Evolutionary conservation across 2,797 vertebrate species (phyloP), one percentile per base, ranked within the genome.

Genomic region (Sitta carolinensis): DNA sequence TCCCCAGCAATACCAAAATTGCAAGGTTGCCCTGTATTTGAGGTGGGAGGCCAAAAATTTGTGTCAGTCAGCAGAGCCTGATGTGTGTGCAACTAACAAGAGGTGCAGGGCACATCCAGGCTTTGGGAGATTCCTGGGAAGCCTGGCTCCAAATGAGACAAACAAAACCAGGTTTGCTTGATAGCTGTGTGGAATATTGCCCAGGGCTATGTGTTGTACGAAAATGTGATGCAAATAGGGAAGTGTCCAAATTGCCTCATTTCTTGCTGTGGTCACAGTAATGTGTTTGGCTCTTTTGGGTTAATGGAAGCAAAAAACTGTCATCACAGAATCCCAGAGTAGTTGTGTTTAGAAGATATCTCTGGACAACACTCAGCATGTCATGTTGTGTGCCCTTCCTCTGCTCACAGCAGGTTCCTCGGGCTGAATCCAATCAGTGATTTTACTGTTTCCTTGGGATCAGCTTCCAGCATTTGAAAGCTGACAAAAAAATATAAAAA

Each of bases 381-480:
- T 57, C 16, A 11, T 22, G 25, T 29, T 69, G 32, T 57, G 32
- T 54, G 23, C 38, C 42, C 26, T 69, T 27, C 13, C 22, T 73
- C 48, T 77, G 68, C 61, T 74, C 40, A 36, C 47, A 73, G 55
- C 72, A 73, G 34, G 27, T 10, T 81, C 50, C 47, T 32, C 18
- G 59, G 38, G 10, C 70, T 40, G 70, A 58, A 26, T 76, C 48
- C 55, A 69, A 7, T 4, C 43, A 25, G 21, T 45, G 48, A 52
- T 67, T 90, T 89, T 50, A 42, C 11, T 40, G 22, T 84, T 94
- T 82, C 50, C 54, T 51, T 43, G 64, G 68, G 38, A 77, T 72
- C 74, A 76, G 74, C 29, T 92, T 90, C 67, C 52, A 82, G 59
- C 25, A 25, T 69, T 32, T 63, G 59, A n/a, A 76, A 89, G 59